Conservation (phyloP, 2,888 invertebrate species). For the Ceramica pisi region DNA sequence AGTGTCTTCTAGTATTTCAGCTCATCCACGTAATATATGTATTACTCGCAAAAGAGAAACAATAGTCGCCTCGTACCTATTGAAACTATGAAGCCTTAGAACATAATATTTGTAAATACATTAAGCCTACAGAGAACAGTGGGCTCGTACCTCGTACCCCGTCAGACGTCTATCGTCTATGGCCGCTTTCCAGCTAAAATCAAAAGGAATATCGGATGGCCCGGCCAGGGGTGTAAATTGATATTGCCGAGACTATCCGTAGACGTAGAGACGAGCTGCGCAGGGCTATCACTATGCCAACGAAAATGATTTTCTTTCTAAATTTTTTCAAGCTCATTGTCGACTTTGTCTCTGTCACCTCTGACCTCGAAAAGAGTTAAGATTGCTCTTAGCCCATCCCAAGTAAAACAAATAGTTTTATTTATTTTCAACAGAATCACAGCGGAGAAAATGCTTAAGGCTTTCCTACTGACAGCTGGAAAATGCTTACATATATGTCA, state of each 20-base stretch:
- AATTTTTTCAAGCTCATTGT: no score
- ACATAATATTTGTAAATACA: conserved; percentile 18
- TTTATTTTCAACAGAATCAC: no score
- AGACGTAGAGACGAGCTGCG: neutral
- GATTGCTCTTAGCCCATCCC: no score
- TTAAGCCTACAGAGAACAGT: neutral
- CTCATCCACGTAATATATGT: neutral
- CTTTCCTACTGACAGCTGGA: no score
- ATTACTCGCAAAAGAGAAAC: conserved; percentile 5
- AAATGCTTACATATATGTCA: no score
- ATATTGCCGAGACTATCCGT: conserved; percentile 24
- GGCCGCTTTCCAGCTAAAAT: conserved; percentile 29
- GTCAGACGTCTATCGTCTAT: neutral
- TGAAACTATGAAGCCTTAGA: neutral
- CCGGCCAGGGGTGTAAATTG: conserved; percentile 25
- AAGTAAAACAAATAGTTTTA: neutral
- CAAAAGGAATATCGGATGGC: conserved; percentile 49
- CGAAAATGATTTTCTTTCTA: neutral
- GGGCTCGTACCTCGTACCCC: neutral
- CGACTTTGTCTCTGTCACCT: no score
- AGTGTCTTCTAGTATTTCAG: neutral
- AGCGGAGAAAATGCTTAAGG: no score
- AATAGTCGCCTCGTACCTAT: neutral
- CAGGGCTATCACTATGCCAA: neutral
- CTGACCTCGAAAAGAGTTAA: no score